phyloP scores from a whole-genome alignment of 2,797 vertebrate genomes.

The Ctenopoma kingsleyae region DNA sequence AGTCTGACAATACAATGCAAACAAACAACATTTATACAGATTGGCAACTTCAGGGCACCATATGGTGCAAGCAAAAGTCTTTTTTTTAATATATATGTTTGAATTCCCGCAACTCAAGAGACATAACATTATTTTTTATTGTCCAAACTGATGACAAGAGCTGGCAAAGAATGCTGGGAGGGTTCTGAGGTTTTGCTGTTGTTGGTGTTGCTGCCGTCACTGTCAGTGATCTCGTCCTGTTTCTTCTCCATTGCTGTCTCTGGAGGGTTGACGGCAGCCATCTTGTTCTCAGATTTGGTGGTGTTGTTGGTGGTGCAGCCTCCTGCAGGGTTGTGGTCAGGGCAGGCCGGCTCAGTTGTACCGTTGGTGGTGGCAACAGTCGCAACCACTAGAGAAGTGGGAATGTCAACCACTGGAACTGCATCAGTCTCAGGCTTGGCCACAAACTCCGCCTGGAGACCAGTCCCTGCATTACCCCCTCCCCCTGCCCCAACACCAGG shows the following conservation, averaged over 20 bases:
- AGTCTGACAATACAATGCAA: conserved; percentile 95
- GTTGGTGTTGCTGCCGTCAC: conserved; percentile 85
- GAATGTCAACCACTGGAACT: conserved; percentile 36
- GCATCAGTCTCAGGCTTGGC: conserved; percentile 56
- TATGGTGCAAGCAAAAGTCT: conserved; percentile 88
- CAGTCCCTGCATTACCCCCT: conserved; percentile 31
- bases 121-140: conserved; percentile 91
- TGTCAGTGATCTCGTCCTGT: conserved; percentile 82
- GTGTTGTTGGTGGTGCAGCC: conserved; percentile 31
- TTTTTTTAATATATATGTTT: conserved; percentile 79
- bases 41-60: conserved; percentile 98
- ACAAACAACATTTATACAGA: conserved; percentile 91
- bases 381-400: conserved; percentile 11
- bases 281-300: conserved; percentile 81
- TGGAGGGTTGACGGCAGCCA: conserved; percentile 84
- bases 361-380: conserved; percentile 70
- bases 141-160: conserved; percentile 92
- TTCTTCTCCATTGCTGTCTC: conserved; percentile 82
- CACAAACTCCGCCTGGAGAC: conserved; percentile 44
- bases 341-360: conserved; percentile 52
- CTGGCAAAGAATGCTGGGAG: conserved; percentile 90
- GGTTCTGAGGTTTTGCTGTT: conserved; percentile 88
- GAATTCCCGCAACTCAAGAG: conserved; percentile 74
- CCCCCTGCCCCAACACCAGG: conserved; percentile 4
- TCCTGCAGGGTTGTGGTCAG: conserved; percentile 42